Evolutionary conservation across 2,797 vertebrate species (phyloP), one percentile per base, ranked within the genome.

Genomic region (Meriones psammophilus): DNA sequence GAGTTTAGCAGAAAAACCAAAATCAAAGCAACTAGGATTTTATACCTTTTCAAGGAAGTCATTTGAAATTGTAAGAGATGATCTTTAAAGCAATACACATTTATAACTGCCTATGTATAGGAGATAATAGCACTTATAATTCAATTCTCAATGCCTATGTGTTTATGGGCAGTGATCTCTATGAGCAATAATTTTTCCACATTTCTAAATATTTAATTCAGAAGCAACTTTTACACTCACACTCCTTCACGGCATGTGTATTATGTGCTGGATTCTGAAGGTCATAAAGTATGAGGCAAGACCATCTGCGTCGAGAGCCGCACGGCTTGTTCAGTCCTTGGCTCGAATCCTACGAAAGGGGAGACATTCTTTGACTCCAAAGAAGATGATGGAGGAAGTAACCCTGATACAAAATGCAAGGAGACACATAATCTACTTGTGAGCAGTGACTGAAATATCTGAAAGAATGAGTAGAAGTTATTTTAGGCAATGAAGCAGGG

Each of bases 171-270:
- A 94, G 18, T 86, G 68, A 92, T 80, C 78, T 91, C 89, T 69
- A 54, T 22, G 50, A 80, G 36, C 85, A 91, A 79, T 93, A 91
- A 83, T 69, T 80, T 92, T 88, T 88, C 85, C 46, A 56, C 77
- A 73, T 24, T 85, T 89, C 88, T 89, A 95, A 94, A 93, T 85
- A 91, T 88, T 93, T 91, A 91, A 91, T 86, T 94, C 96, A 80
- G 88, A 89, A 85, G 79, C 66, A 94, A 46, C 33, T 89, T 60
- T 89, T 80, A 60, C 58, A 78, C 77, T 69, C 26, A 92, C 66
- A 69, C 80, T 86, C 77, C 89, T 92, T 80, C 79, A 69, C 60
- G 42, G 17, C 28, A 56, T 33, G 9, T 36, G 7, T 76, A 89
- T 88, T 91, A 89, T 89, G 50, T 89, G 85, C 73, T 89, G 85